These are phyloP conservation scores for Frieseomelitta varia DNA, from an alignment of 1,140 invertebrate genomes.

Conservation along the genomic window DNA sequence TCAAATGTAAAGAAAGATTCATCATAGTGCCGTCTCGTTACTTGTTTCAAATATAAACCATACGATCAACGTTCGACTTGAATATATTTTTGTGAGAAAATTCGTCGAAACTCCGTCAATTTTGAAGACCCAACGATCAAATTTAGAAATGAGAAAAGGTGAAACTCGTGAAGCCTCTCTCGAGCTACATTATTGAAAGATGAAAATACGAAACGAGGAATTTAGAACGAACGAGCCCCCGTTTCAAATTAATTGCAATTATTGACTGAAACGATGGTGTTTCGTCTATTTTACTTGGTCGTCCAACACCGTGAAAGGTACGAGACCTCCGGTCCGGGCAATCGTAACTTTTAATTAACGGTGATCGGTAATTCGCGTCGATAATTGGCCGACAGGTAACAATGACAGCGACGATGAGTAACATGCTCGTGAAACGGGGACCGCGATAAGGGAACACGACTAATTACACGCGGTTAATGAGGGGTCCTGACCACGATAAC, in stretches of 20 bases:
- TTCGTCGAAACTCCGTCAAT: no score
- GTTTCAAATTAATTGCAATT: conserved; percentile 16
- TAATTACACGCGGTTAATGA: conserved; percentile 62
- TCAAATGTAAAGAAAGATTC: no score
- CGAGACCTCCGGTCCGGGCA: not conserved
- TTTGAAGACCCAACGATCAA: no score
- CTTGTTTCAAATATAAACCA: no score
- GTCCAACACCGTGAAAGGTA: not conserved
- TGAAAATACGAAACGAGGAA: not conserved
- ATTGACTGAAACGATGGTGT: not conserved
- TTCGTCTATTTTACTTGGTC: not conserved
- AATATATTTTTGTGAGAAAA: no score
- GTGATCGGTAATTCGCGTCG: conserved; percentile 60
- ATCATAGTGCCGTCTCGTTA: no score
- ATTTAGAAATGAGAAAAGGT: no score
- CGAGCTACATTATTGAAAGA: no score
- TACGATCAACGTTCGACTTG: no score
- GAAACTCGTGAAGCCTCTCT: no score
- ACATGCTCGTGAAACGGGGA: conserved; percentile 32
- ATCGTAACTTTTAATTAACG: conserved; percentile 65
- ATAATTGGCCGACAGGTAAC: conserved; percentile 58
- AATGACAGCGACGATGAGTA: conserved; percentile 34
- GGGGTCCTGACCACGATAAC: conserved; percentile 35
- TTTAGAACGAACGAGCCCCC: not conserved
- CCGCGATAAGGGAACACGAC: conserved; percentile 46